A percentile compares a stretch with the other conserved stretches of the same genome.
Conservation (phyloP, 2,113 vertebrate genomes). For the Paracanthobrama guichenoti region DNA sequence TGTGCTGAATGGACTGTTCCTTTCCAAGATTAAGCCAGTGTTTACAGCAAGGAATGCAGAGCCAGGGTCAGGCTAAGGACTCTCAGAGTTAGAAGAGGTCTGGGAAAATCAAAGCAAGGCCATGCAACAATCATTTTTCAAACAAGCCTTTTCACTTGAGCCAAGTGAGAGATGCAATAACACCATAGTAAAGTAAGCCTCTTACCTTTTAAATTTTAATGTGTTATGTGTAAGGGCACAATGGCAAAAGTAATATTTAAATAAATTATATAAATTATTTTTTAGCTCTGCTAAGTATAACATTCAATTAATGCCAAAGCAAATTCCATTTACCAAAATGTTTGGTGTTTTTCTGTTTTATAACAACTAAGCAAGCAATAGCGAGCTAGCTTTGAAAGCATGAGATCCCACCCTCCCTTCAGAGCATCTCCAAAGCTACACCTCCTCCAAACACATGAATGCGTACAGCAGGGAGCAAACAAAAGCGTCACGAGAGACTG, state of each 20-base stretch:
- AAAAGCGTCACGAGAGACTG: no score
- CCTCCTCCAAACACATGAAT: no score
- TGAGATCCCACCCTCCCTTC: no score
- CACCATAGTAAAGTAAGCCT: not conserved
- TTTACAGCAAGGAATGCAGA: not conserved
- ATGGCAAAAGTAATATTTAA: not conserved
- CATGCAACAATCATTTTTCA: not conserved
- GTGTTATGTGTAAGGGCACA: not conserved
- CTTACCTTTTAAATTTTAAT: not conserved
- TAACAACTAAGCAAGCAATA: no score
- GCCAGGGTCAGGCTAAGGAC: not conserved
- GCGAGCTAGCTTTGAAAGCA: no score
- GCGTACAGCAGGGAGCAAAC: no score
- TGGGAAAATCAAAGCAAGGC: not conserved
- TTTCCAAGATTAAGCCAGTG: slow-evolving; percentile 1
- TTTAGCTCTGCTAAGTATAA: not conserved
- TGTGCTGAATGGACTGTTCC: not conserved
- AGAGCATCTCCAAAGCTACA: no score
- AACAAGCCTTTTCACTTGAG: slow-evolving; percentile 2
- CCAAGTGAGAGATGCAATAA: not conserved
- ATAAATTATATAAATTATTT: not conserved
- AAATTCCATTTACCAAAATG: no score
- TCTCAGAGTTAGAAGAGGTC: not conserved
- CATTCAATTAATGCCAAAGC: no score
- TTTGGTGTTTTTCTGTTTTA: no score